Percentiles rank a stretch among this genome's conserved stretches.
Conservation (phyloP, 2,113 vertebrate species). For the Terrapene triunguis region DNA sequence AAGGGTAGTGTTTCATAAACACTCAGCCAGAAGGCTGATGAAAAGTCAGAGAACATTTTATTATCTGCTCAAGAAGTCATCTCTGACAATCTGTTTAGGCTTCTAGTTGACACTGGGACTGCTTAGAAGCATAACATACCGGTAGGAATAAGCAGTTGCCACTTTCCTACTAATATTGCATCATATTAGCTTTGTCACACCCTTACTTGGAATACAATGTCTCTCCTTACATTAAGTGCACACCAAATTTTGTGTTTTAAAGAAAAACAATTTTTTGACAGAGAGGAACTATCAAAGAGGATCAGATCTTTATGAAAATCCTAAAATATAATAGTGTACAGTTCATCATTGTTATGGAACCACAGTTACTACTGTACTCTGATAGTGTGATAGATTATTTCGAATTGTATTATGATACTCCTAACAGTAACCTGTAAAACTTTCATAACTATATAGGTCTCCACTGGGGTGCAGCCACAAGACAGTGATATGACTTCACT, state of each 20-base stretch:
- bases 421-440: not conserved
- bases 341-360: not conserved
- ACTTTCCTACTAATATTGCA: not conserved
- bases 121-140: fast-evolving
- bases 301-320: not conserved
- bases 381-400: not conserved
- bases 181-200: not conserved
- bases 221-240: not conserved
- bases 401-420: not conserved
- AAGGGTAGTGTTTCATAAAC: not conserved
- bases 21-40: not conserved
- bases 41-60: not conserved
- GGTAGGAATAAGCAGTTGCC: not conserved
- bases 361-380: not conserved
- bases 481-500: too few species aligned
- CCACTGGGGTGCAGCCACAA: too few species aligned
- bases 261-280: not conserved
- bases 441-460: too few species aligned
- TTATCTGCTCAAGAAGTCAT: not conserved
- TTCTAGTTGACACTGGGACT: not conserved
- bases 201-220: not conserved
- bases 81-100: not conserved
- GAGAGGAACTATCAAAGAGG: not conserved
- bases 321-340: not conserved
- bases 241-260: not conserved